These are phyloP conservation scores for Pyrrhia umbra DNA, from an alignment of 2,888 invertebrate genomes.

Conservation along the genomic window DNA sequence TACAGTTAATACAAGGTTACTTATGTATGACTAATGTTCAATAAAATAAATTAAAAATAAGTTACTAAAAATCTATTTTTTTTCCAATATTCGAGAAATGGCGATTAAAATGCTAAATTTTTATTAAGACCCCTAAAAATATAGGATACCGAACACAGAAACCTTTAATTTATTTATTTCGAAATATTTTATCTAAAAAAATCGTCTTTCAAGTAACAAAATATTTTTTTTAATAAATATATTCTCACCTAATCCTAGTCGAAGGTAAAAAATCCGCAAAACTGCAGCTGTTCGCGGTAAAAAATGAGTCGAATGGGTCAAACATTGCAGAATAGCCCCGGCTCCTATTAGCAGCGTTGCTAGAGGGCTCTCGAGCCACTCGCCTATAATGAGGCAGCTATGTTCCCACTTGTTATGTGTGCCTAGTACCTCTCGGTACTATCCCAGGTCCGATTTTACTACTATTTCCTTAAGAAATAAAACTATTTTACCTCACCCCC, in stretches of 20 bases:
- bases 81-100: too few species aligned
- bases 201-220: too few species aligned
- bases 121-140: too few species aligned
- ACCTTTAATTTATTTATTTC: too few species aligned
- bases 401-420: constrained; percentile 54
- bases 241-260: neutral
- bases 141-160: too few species aligned
- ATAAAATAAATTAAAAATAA: too few species aligned
- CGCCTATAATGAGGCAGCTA: constrained; percentile 74
- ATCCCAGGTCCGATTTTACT: constrained; percentile 12
- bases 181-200: too few species aligned
- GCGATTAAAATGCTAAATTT: too few species aligned
- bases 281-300: constrained; percentile 13
- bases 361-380: constrained; percentile 68
- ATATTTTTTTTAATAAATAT: too few species aligned
- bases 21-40: too few species aligned
- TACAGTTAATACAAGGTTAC: too few species aligned
- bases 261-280: constrained; percentile 16
- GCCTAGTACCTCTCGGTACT: constrained; percentile 34
- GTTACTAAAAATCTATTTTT: too few species aligned
- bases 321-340: constrained; percentile 59
- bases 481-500: constrained; percentile 6
- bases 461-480: constrained; percentile 12
- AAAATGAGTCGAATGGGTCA: constrained; percentile 51
- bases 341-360: constrained; percentile 68